Evolutionary conservation across 2,888 invertebrate species (phyloP), one percentile per base, ranked within the genome.

Genomic region (Xiphydria camelus): DNA sequence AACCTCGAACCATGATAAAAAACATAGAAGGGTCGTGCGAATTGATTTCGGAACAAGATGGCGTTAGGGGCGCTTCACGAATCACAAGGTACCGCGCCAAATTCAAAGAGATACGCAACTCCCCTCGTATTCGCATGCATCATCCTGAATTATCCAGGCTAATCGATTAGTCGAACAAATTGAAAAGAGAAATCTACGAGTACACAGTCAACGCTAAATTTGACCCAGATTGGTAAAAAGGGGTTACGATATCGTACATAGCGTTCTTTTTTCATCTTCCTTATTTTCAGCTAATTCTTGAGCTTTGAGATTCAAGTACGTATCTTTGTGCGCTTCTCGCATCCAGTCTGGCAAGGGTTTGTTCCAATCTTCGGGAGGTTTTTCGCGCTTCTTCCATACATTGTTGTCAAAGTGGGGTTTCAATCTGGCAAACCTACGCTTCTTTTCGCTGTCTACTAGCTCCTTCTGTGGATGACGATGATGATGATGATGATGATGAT

Each of bases 321-420:
- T 81, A 49, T 81, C 77, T 66, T 88, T 81, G 62, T 87, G 83
- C 60, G 83, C 80, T 63, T 88, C 82, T 12, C 72, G 73, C 73
- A 92, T 77, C 83, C 86, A 86, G 4, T 88, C 86, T 0, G 94
- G 93, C 45, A 94, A 72, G 0, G 90, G 90, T 51, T 82, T 82
- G 51, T 84, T 82, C 94, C 94, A 95, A 71, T 91, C 85, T 39
- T 79, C 76, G 0, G 94, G 94, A 0, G 94, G 93, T 22, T 77
- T 64, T 4, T 79, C 79, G 31, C 95, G 77, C 68, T 83, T 87
- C 61, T 85, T 80, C 95, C 95, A 95, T 1, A 86, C 80, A 68
- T 88, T 80, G 73, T 95, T 95, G 39, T 68, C 75, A 55, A 82
- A 83, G 71, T 92, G 91, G 0, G 83, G 81, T 43, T 73, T 70